These are phyloP conservation scores for Andinoacara biseriatus DNA, from an alignment of 2,113 vertebrate species.

Conservation along the genomic window DNA sequence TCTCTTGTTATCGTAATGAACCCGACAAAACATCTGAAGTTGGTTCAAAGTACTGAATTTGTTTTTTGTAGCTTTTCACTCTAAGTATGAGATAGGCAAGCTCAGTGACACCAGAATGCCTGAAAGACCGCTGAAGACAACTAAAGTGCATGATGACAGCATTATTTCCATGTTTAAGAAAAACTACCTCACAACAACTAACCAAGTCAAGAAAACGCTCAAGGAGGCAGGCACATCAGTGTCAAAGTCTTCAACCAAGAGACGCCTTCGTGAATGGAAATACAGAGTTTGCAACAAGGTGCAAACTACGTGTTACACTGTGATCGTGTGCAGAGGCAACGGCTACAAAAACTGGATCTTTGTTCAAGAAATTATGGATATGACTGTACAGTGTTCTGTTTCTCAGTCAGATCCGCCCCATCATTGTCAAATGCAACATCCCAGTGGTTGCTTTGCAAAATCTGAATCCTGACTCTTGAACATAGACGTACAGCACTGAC, in stretches of 20 bases:
- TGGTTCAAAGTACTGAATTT: neutral
- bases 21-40: neutral
- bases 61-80: neutral
- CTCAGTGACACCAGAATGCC: too few species aligned
- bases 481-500: neutral
- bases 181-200: neutral
- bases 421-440: neutral
- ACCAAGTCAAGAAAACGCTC: neutral
- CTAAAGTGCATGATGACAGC: too few species aligned
- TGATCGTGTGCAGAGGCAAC: neutral
- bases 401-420: neutral
- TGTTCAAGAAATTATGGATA: neutral
- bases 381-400: neutral
- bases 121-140: too few species aligned
- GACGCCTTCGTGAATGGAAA: neutral
- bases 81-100: neutral
- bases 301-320: neutral
- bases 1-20: neutral
- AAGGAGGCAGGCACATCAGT: neutral
- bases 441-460: neutral
- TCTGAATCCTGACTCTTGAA: neutral
- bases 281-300: neutral
- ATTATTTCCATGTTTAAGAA: too few species aligned
- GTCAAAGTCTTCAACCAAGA: neutral
- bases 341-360: neutral